A percentile compares a stretch with the other conserved stretches of the same genome.
phyloP scores from a whole-genome alignment of 2,888 invertebrate species.

The Dicyrtomina minuta region DNA sequence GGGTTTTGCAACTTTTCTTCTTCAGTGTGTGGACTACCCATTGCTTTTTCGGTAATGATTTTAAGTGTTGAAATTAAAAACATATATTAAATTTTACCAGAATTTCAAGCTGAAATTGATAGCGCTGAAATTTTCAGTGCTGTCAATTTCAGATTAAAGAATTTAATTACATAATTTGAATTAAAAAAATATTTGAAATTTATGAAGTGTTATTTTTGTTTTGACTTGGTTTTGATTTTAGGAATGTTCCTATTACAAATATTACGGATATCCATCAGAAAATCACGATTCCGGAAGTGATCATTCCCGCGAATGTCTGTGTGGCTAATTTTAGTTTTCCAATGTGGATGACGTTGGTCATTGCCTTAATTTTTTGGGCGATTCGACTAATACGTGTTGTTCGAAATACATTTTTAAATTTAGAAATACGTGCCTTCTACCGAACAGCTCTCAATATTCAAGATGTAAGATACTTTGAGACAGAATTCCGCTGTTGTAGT shows the following conservation, averaged over 20 bases:
- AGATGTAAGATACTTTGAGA: conserved; percentile 66
- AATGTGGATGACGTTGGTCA: conserved; percentile 71
- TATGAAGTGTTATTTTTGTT: neutral
- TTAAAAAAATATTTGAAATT: neutral
- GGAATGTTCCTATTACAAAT: neutral
- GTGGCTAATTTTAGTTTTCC: conserved; percentile 61
- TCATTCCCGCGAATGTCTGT: conserved; percentile 65
- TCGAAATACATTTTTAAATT: conserved; percentile 80
- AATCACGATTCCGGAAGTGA: conserved; percentile 66
- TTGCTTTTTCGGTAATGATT: conserved; percentile 71
- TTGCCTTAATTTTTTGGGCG: conserved; percentile 72
- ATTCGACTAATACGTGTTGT: conserved; percentile 75
- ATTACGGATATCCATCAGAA: conserved; percentile 7
- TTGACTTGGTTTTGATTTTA: too few species aligned
- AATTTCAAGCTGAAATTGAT: too few species aligned
- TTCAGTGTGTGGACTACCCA: conserved; percentile 84
- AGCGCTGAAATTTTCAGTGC: too few species aligned
- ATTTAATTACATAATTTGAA: neutral
- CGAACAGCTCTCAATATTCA: conserved; percentile 82
- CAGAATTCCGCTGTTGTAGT: too few species aligned
- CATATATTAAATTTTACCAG: too few species aligned
- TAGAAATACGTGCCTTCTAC: conserved; percentile 89
- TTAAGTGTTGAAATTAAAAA: neutral
- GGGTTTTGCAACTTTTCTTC: conserved; percentile 77
- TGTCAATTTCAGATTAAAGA: neutral